phyloP scores from a whole-genome alignment of 2,888 invertebrate species.

The Pachliopta kotzebuea region DNA sequence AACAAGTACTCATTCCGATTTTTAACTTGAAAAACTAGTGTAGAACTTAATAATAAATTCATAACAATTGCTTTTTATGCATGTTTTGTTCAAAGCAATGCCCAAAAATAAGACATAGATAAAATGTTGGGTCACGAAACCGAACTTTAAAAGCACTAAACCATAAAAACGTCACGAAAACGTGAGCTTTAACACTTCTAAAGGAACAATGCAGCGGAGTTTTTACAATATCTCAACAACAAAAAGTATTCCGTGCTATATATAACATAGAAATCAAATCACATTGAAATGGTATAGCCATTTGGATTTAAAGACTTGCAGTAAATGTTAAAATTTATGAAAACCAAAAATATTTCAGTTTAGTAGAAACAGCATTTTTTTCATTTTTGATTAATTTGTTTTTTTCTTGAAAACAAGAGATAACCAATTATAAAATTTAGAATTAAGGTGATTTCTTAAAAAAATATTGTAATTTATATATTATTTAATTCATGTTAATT shows the following conservation, averaged over 20 bases:
- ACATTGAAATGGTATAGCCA: neutral
- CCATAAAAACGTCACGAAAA: constrained; percentile 23
- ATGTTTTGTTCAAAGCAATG: neutral
- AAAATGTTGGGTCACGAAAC: constrained; percentile 23
- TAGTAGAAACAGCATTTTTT: neutral
- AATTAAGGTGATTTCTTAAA: neutral
- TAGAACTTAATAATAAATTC: neutral
- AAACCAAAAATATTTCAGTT: neutral
- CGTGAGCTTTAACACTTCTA: constrained; percentile 25
- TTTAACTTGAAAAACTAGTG: neutral
- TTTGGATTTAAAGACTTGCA: neutral
- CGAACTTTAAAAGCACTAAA: constrained; percentile 15
- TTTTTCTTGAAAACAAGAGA: neutral
- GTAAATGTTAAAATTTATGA: neutral
- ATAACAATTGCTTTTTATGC: neutral
- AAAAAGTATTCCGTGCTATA: neutral
- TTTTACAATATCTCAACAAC: neutral
- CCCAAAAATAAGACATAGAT: constrained; percentile 18
- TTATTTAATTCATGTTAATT: neutral
- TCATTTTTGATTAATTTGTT: neutral
- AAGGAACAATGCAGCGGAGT: constrained; percentile 16
- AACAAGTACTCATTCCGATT: neutral
- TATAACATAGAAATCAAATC: neutral
- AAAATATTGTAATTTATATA: neutral
- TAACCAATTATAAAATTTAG: neutral